A percentile compares a stretch with the other conserved stretches of the same genome.
These are phyloP conservation scores for Ammospiza caudacuta DNA, from an alignment of 2,113 vertebrate genomes.

Conservation along the genomic window DNA sequence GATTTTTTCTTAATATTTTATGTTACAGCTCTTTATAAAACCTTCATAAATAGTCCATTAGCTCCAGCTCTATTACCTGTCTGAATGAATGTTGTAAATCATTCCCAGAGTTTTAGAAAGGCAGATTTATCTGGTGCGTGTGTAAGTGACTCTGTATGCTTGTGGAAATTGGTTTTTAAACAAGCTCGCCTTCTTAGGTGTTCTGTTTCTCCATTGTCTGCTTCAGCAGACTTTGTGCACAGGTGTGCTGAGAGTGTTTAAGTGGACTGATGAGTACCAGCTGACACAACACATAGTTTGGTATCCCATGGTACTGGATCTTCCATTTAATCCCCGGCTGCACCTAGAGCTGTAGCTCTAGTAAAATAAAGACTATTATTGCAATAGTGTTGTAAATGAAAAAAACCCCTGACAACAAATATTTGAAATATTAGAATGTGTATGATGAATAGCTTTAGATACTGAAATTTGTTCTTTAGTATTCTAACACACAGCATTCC, in stretches of 20 bases:
- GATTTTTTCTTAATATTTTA: background rate
- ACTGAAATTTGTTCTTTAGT: background rate
- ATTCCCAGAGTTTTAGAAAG: background rate
- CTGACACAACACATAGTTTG: background rate
- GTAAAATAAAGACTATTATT: background rate
- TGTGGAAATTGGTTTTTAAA: background rate
- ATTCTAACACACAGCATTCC: background rate
- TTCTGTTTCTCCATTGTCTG: constrained; percentile 21
- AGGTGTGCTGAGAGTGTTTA: background rate
- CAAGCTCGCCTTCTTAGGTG: constrained; percentile 6
- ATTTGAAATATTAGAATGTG: background rate
- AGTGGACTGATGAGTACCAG: background rate
- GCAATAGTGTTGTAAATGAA: background rate
- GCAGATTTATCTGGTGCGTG: background rate
- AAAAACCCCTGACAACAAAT: background rate
- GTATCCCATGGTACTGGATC: background rate
- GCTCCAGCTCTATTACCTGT: background rate
- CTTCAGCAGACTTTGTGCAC: background rate
- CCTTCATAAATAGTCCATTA: background rate
- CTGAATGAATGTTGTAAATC: background rate
- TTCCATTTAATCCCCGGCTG: background rate
- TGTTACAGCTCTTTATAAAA: background rate
- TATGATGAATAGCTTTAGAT: background rate
- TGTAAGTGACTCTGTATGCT: background rate
- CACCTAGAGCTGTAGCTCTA: background rate